A percentile compares a stretch with the other conserved stretches of the same genome.
These are phyloP conservation scores for Phaonia tiefii DNA, from an alignment of 2,888 invertebrate genomes.

Conservation along the genomic window DNA sequence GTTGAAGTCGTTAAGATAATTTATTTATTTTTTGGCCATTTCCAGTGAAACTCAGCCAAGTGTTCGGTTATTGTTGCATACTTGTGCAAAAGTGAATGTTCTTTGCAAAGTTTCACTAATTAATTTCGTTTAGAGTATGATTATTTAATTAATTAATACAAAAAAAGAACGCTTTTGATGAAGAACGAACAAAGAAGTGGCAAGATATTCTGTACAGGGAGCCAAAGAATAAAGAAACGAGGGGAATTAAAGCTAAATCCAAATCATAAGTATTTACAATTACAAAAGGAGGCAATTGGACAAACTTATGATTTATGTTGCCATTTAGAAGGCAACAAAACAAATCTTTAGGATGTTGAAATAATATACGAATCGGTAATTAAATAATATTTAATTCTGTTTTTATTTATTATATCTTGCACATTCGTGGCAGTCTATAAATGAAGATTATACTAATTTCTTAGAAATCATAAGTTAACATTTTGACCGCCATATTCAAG, in stretches of 20 bases:
- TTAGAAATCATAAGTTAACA: too few species aligned
- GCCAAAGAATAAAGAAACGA: not conserved
- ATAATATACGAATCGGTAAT: too few species aligned
- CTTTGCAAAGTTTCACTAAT: slow-evolving; percentile 14
- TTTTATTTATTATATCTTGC: too few species aligned
- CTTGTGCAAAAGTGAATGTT: not conserved
- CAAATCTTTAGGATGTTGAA: too few species aligned
- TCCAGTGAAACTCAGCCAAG: slow-evolving; percentile 4
- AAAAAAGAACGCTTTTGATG: not conserved
- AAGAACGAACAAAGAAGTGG: not conserved
- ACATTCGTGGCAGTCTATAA: too few species aligned
- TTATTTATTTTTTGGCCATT: slow-evolving; percentile 38
- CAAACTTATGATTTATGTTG: too few species aligned
- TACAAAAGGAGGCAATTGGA: too few species aligned
- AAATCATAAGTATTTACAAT: too few species aligned
- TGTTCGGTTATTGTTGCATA: not conserved
- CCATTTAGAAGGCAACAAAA: too few species aligned
- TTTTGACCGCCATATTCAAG: too few species aligned
- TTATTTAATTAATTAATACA: slow-evolving; percentile 31
- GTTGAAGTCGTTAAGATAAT: slow-evolving; percentile 33
- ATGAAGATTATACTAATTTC: too few species aligned
- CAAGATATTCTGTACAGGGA: not conserved
- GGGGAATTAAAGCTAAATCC: not conserved
- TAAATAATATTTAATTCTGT: too few species aligned
- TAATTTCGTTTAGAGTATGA: slow-evolving; percentile 20